Percentiles rank a stretch among this genome's conserved stretches.
Evolutionary conservation across 2,113 vertebrate genomes (phyloP).

Genomic region (Tylochromis polylepis): DNA sequence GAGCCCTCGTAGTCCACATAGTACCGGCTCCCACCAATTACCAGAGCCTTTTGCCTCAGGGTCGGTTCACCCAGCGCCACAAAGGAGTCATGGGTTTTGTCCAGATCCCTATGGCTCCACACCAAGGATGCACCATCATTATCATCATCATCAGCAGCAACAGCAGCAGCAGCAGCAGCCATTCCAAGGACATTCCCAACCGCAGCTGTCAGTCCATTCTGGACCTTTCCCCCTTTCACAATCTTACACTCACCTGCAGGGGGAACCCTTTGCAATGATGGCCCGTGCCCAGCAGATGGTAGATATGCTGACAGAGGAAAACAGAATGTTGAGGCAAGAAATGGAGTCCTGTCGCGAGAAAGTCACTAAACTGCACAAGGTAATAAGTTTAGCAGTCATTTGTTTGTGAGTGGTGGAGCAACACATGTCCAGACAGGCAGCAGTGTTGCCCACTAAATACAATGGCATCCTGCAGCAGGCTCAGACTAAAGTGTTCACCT

Average conservation of each 20-base stretch:
- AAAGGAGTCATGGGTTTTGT: slow-evolving; percentile 74
- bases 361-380: slow-evolving; percentile 92
- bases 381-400: slow-evolving; percentile 29
- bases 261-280: slow-evolving; percentile 86
- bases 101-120: slow-evolving; percentile 79
- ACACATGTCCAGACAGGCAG: background rate
- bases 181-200: slow-evolving; percentile 30
- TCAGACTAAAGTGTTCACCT: background rate
- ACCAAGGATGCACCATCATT: slow-evolving; percentile 78
- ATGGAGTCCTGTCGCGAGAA: slow-evolving; percentile 92
- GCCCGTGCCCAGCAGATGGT: slow-evolving; percentile 94
- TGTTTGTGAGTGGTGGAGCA: background rate
- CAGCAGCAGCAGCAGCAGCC: slow-evolving; percentile 29
- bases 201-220: slow-evolving; percentile 31
- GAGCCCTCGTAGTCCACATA: slow-evolving; percentile 46
- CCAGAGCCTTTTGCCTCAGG: slow-evolving; percentile 67
- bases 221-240: slow-evolving; percentile 70
- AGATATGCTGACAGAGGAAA: slow-evolving; percentile 90
- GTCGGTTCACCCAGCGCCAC: slow-evolving; percentile 47
- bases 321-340: slow-evolving; percentile 86
- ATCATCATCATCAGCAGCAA: slow-evolving; percentile 11
- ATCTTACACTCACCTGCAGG: slow-evolving; percentile 79
- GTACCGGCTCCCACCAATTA: slow-evolving; percentile 47
- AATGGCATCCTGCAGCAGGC: background rate
- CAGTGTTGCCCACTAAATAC: background rate